Evolutionary conservation across 2,797 vertebrate genomes (phyloP).

Genomic region (Sebastes diploproa): DNA sequence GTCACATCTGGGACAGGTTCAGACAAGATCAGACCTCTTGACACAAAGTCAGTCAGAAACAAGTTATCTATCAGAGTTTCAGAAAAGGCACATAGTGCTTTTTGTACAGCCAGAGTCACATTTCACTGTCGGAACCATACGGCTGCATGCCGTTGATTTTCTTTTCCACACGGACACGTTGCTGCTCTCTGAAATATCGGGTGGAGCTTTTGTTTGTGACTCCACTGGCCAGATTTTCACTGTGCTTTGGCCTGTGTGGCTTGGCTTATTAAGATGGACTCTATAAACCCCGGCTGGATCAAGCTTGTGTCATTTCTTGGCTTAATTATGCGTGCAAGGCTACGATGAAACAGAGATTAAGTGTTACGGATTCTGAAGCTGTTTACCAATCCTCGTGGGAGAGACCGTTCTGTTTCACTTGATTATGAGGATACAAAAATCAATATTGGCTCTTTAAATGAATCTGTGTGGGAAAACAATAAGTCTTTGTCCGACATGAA

Average conservation of each 20-base stretch:
- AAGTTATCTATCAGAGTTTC: not conserved
- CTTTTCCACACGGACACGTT: not conserved
- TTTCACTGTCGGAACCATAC: slow-evolving; percentile 3
- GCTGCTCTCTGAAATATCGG: not conserved
- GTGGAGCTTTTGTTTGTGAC: slow-evolving; percentile 11
- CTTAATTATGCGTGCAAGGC: not conserved
- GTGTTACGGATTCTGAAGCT: not conserved
- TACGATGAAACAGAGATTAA: slow-evolving; percentile 2
- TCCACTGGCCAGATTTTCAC: not conserved
- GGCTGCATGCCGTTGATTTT: not conserved
- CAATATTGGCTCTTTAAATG: not conserved
- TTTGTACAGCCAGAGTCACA: slow-evolving; percentile 14
- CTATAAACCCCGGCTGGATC: not conserved
- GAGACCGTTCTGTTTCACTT: slow-evolving; percentile 2
- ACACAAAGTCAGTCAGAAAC: not conserved
- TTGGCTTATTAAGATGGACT: slow-evolving; percentile 1
- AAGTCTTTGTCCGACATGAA: not conserved
- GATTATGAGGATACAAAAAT: not conserved
- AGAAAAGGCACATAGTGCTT: not conserved
- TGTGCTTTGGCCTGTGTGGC: not conserved
- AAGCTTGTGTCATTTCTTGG: slow-evolving; percentile 16
- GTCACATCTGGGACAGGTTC: slow-evolving; percentile 5
- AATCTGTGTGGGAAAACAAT: not conserved
- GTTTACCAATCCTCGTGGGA: not conserved
- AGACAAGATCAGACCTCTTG: not conserved